Base-by-base conservation (phyloP, 2,113 vertebrate genomes). In the Lophius piscatorius region DNA sequence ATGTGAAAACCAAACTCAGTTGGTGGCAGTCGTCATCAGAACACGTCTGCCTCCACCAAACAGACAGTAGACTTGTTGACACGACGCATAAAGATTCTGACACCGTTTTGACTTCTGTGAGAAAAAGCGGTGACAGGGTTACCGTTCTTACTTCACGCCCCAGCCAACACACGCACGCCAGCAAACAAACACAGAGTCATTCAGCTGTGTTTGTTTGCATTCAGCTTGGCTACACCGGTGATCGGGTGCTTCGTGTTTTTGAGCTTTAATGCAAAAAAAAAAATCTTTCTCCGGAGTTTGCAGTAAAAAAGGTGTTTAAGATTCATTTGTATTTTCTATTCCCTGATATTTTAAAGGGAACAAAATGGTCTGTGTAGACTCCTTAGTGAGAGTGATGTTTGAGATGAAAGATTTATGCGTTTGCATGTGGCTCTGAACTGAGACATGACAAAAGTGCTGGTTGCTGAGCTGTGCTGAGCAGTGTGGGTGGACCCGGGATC, bases 321-420 rank as follows among this genome's bases (percentile, higher is more conserved):
- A 75, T 69, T 51, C 45, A 50, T 63, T 75, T 65, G 46, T 64
- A 26, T 76, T 77, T 80, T 46, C 35, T 17, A 46, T 54, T 49
- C 65, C 26, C 60, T 62, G 60, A 70, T 76, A 76, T 83, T 81
- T 83, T 81, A 66, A 80, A 62, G 68, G 69, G 71, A 76, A 65
- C 83, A 84, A 83, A 88, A 78, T 69, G 60, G 72, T 76, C 70
- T 63, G 74, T 61, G 63, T 78, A 57, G 71, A 76, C 74, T 69
- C 56, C 74, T 80, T 42, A 59, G 75, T 40, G 63, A 47, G 69
- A 44, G 57, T 21, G 16, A 70, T 63, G 78, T 83, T 81, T 74
- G 36, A 73, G 81, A 90, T 88, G 78, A 90, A 88, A 86, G 83
- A 85, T 88, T 88, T 58, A 85, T 81, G 54, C 68, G 74, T 86